A percentile compares a stretch with the other conserved stretches of the same genome.
Evolutionary conservation across 2,113 vertebrate species (phyloP).

Genomic region (Leptobrachium ailaonicum): DNA sequence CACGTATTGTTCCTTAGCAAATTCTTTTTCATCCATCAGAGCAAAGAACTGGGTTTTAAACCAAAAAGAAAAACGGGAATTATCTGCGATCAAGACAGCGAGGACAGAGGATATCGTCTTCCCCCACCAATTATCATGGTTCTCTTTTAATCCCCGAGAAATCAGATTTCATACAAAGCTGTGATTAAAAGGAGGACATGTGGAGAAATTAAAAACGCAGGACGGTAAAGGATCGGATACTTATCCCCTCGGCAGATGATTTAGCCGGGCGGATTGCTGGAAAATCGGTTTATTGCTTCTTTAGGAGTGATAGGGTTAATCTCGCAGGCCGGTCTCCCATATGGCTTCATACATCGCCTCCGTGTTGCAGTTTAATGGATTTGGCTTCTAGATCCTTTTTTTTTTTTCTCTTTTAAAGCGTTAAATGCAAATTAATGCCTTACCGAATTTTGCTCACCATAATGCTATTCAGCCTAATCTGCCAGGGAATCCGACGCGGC

Average conservation of each 20-base stretch:
- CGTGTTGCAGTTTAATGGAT: slow-evolving; percentile 9
- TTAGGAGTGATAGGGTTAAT: neutral
- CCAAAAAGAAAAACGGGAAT: too few relatives aligned
- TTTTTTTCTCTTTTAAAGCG: neutral
- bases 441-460: neutral
- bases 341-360: neutral
- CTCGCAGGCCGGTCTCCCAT: neutral
- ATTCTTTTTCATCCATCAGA: too few relatives aligned
- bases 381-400: slow-evolving; percentile 9
- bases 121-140: too few relatives aligned
- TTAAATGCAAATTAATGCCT: slow-evolving; percentile 12
- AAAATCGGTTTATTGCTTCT: too few relatives aligned
- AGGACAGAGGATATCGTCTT: too few relatives aligned
- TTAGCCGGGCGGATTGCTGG: too few relatives aligned
- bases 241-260: too few relatives aligned
- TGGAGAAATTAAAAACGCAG: neutral
- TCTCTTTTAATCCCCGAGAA: neutral
- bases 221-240: too few relatives aligned
- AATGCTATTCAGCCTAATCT: slow-evolving; percentile 4
- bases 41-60: too few relatives aligned
- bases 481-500: too few relatives aligned
- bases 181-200: neutral
- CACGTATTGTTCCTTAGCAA: too few relatives aligned
- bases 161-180: slow-evolving; percentile 7
- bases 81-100: too few relatives aligned